Evolutionary conservation across 2,888 invertebrate genomes (phyloP).

Genomic region (Apodemia hepburni): DNA sequence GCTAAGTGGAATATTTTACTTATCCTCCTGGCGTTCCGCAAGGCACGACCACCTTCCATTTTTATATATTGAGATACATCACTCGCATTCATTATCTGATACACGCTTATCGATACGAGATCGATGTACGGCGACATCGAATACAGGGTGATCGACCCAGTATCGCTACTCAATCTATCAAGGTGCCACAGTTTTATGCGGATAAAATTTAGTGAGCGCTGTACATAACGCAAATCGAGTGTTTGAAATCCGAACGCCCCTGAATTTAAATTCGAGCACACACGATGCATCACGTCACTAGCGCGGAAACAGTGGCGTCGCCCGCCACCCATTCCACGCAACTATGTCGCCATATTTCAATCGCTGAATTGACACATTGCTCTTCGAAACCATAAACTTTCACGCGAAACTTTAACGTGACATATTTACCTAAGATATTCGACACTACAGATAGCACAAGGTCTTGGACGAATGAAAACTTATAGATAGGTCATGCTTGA

Average conservation of each 20-base stretch:
- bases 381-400: constrained; percentile 63
- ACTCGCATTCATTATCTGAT: constrained; percentile 51
- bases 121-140: constrained; percentile 23
- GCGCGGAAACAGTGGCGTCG: constrained; percentile 83
- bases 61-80: constrained; percentile 62
- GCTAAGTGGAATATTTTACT: constrained; percentile 64
- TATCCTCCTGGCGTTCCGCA: constrained; percentile 56
- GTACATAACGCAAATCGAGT: constrained; percentile 37
- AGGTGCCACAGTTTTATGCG: constrained; percentile 40
- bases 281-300: constrained; percentile 52
- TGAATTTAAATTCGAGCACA: constrained; percentile 44
- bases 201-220: constrained; percentile 38
- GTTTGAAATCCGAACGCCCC: constrained; percentile 45
- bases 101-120: constrained; percentile 31
- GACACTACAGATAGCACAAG: constrained; percentile 59
- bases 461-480: constrained; percentile 75
- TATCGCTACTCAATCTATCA: constrained; percentile 37
- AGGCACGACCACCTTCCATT: constrained; percentile 59
- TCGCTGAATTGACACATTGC: constrained; percentile 74
- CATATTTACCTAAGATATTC: constrained; percentile 74
- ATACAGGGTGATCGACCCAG: constrained; percentile 23
- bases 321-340: constrained; percentile 41
- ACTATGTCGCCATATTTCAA: constrained; percentile 70
- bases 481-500: constrained; percentile 76
- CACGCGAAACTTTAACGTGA: constrained; percentile 71